phyloP scores from a whole-genome alignment of 2,888 invertebrate genomes.

The Digitonthophagus gazella region DNA sequence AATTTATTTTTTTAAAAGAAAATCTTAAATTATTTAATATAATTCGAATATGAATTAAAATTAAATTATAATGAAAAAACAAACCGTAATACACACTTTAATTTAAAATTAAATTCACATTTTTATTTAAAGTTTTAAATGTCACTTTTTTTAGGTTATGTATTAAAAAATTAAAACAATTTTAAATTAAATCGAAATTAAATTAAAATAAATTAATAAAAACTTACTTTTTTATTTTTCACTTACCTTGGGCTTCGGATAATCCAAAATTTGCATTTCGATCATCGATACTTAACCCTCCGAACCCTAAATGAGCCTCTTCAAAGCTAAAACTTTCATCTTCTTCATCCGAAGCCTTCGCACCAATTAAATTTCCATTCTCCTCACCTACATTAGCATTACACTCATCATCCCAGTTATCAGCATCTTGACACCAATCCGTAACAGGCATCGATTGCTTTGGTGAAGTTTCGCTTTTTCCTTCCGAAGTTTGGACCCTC shows the following conservation, averaged over 20 bases:
- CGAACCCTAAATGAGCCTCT: conserved; percentile 57
- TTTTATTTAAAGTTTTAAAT: no score
- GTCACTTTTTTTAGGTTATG: no score
- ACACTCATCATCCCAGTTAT: conserved; percentile 51
- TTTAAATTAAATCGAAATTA: conserved; percentile 14
- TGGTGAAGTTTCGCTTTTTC: conserved; percentile 19
- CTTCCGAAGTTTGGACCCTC: conserved; percentile 68
- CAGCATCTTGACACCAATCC: conserved; percentile 74
- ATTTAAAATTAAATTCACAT: no score
- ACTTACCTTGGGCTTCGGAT: conserved; percentile 46
- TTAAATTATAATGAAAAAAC: no score
- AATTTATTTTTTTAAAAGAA: no score
- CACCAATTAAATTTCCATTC: conserved; percentile 67
- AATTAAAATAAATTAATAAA: conserved; percentile 14
- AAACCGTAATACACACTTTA: no score
- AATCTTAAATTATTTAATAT: no score
- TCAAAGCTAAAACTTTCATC: conserved; percentile 52
- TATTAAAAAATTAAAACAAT: no score
- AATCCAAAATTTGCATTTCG: conserved; percentile 56
- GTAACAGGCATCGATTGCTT: conserved; percentile 39
- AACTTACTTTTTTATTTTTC: conserved; percentile 8
- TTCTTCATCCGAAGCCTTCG: conserved; percentile 48
- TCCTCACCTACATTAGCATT: conserved; percentile 62
- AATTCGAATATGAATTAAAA: no score
- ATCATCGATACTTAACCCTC: conserved; percentile 57